Evolutionary conservation across 1,140 invertebrate species (phyloP).

Genomic region (Hesperophylax magnus): DNA sequence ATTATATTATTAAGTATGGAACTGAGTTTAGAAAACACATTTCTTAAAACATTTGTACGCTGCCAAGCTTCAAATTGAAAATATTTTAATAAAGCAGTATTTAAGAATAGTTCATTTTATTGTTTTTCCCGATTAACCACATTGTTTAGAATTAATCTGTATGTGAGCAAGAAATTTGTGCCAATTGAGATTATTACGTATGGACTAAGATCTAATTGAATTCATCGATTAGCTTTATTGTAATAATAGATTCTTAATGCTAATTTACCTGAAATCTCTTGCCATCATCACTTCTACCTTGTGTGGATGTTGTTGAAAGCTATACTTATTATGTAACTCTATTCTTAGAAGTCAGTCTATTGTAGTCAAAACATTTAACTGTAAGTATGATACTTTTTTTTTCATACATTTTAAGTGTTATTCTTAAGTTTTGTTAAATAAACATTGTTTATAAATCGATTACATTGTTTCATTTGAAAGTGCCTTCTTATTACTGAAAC

Average conservation of each 20-base stretch:
- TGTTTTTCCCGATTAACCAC: too few relatives aligned
- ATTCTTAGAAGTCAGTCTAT: conserved; percentile 49
- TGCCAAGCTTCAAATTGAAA: too few relatives aligned
- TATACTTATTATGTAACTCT: conserved; percentile 50
- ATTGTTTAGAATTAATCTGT: background rate
- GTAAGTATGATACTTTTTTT: conserved; percentile 46
- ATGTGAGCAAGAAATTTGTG: conserved; percentile 39
- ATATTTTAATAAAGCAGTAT: too few relatives aligned
- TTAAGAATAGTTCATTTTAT: too few relatives aligned
- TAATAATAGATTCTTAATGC: conserved; percentile 35
- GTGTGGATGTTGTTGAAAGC: conserved; percentile 37
- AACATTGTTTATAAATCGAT: conserved; percentile 57
- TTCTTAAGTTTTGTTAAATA: conserved; percentile 51
- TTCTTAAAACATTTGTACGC: too few relatives aligned
- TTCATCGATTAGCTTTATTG: conserved; percentile 30
- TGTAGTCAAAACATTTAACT: conserved; percentile 57
- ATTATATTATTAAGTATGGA: too few relatives aligned
- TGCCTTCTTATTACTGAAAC: too few relatives aligned
- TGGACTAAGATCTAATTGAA: conserved; percentile 14
- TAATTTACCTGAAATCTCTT: conserved; percentile 40
- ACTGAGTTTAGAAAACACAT: too few relatives aligned
- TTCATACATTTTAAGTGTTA: conserved; percentile 49
- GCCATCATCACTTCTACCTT: conserved; percentile 41
- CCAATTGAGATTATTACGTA: conserved; percentile 43
- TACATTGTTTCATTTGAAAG: conserved; percentile 2